Evolutionary conservation across 2,888 invertebrate species (phyloP), one percentile per base, ranked within the genome.

Genomic region (Torymus tubicola): DNA sequence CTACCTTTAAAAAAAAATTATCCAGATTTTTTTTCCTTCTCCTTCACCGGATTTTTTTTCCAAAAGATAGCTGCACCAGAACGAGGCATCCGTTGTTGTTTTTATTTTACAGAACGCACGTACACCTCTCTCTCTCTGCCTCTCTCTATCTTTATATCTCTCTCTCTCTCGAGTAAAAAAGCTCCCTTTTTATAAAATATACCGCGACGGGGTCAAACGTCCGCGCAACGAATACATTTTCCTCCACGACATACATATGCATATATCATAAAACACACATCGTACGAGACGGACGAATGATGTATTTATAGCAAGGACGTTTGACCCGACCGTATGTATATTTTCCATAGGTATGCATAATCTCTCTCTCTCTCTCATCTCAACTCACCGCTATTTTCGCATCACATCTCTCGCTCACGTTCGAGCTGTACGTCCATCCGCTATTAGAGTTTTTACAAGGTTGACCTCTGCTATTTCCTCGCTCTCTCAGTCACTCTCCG

Each of bases 401-500:
- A 24, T 74, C 67, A 42, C 42, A 42, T 77, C 57, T 53, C 18
- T 52, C 60, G 16, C 61, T 78, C 76, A 69, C 71, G 73, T 31
- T 31, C 42, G 70, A 74, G 65, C 18, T 80, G 74, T 60, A 69
- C 80, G 80, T 70, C 60, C 55, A 80, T 65, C 65, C 80, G 53
- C 71, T 75, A 68, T 76, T 71, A 61, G 31, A 68, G 63, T 77
- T 77, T 80, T 76, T 76, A 76, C 68, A 81, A 63, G 68, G 31
- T 67, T 68, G 68, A 76, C 68, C 68, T 72, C 72, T 55, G 31
- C 57, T 50, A 16, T 61, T 61, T 67, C 70, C 52, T 70, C 61
- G 65, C 60, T 18, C 3, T 31, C 31, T 18, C n/a, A 31, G 69
- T 73, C 76, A 77, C 61, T 71, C 60, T 18, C 3, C 53, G 53